Evolutionary conservation across 2,113 vertebrate species (phyloP).

Genomic region (Apteryx mantelli): DNA sequence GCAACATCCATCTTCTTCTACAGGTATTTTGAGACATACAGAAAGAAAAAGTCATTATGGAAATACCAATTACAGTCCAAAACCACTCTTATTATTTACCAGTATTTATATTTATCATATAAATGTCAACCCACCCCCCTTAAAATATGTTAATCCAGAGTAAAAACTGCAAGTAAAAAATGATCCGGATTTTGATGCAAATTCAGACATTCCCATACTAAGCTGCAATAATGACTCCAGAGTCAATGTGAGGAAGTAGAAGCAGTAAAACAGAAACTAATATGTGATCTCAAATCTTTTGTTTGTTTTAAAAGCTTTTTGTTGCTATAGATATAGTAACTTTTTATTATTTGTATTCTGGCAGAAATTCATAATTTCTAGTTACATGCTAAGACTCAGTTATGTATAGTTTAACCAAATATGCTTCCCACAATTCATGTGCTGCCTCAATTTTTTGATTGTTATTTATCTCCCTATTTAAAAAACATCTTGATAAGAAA

Average conservation of each 20-base stretch:
- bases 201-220: background rate
- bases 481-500: background rate
- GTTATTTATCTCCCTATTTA: background rate
- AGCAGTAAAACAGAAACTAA: background rate
- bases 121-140: background rate
- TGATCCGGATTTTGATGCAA: background rate
- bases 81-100: background rate
- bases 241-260: background rate
- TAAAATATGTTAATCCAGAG: background rate
- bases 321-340: background rate
- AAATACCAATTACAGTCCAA: background rate
- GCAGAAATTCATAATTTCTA: background rate
- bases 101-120: background rate
- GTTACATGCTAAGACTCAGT: background rate
- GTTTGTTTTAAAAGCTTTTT: background rate
- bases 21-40: background rate
- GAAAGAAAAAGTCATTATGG: background rate
- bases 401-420: background rate
- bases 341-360: background rate
- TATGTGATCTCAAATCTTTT: background rate
- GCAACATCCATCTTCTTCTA: background rate
- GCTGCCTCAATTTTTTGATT: background rate
- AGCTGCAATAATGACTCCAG: background rate
- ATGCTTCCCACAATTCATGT: background rate
- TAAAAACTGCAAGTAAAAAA: background rate